Evolutionary conservation across 2,888 invertebrate species (phyloP), one percentile per base, ranked within the genome.

Genomic region (Junonia oenone): DNA sequence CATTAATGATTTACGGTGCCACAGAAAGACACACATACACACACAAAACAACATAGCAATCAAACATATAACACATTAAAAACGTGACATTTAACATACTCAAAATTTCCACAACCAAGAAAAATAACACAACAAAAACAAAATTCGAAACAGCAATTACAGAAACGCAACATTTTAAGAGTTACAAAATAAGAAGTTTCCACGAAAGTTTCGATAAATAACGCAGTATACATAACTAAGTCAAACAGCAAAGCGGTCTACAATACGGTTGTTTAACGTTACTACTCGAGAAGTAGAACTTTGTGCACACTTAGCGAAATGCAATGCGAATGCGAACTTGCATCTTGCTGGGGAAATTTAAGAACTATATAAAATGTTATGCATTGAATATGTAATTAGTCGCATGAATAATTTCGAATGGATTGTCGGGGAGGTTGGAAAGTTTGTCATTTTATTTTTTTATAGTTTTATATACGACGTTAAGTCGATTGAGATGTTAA

Each of bases 301-400:
- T 55, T 45, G 51, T 54, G 55, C 56, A 33, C 58, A 56, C 53
- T 61, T 59, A 57, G 54, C 58, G 56, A 52, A 56, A 56, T 60
- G 58, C 58, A 51, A 40, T 56, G 54, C 52, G 48, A 60, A 62
- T 63, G 55, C 58, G 38, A 53, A 59, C 50, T 56, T 61, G 55
- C 51, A 45, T 53, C 57, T 58, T 47, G 43, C 43, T 26, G 9
- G n/a, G 43, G 22, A 40, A 61, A 56, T 51, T 55, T 48, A 49
- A 59, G 51, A 51, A 51, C 43, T 35, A 46, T 52, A 37, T 52
- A 29, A 29, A 52, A 48, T 3, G 17, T 49, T 46, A 13, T 29
- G 26, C 27, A 43, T 43, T 43, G 43, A 43, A 43, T 43, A 43
- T 43, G 26, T 43, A 43, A 43, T 43, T 43, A 43, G 13, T 13